A percentile compares a stretch with the other conserved stretches of the same genome.
phyloP scores from a whole-genome alignment of 2,113 vertebrate genomes.

The Anolis carolinensis region DNA sequence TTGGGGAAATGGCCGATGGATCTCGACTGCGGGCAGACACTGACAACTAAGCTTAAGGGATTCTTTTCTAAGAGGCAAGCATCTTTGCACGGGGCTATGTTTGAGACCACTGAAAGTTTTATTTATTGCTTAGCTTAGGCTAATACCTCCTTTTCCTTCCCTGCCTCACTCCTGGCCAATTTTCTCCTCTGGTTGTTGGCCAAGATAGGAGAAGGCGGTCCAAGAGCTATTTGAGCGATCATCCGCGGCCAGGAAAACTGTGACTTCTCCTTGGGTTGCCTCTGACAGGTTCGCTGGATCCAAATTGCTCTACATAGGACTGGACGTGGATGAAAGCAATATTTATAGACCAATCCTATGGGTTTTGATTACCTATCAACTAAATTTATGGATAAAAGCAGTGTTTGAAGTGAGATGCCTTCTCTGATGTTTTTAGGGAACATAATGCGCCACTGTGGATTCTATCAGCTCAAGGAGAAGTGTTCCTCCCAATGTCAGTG shows the following conservation, averaged over 20 bases:
- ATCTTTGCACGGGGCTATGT: slow-evolving; percentile 30
- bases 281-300: slow-evolving; percentile 21
- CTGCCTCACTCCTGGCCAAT: slow-evolving; percentile 36
- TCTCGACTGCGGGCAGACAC: slow-evolving; percentile 49
- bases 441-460: neutral
- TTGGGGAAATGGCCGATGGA: slow-evolving; percentile 50
- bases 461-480: neutral
- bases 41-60: slow-evolving; percentile 41
- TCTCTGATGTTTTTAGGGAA: neutral
- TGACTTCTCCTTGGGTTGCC: slow-evolving; percentile 38
- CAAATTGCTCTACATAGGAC: neutral
- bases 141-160: slow-evolving; percentile 27
- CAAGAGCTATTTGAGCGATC: slow-evolving; percentile 5
- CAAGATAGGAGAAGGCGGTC: slow-evolving; percentile 13
- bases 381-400: neutral
- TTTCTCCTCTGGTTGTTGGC: slow-evolving; percentile 53
- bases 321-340: neutral
- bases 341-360: neutral
- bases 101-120: slow-evolving; percentile 13
- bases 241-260: slow-evolving; percentile 26
- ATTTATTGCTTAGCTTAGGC: slow-evolving; percentile 42
- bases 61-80: slow-evolving; percentile 23
- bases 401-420: neutral
- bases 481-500: neutral
- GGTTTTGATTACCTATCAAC: neutral